Evolutionary conservation across 2,888 invertebrate species (phyloP).

Genomic region (Bombylius discolor): DNA sequence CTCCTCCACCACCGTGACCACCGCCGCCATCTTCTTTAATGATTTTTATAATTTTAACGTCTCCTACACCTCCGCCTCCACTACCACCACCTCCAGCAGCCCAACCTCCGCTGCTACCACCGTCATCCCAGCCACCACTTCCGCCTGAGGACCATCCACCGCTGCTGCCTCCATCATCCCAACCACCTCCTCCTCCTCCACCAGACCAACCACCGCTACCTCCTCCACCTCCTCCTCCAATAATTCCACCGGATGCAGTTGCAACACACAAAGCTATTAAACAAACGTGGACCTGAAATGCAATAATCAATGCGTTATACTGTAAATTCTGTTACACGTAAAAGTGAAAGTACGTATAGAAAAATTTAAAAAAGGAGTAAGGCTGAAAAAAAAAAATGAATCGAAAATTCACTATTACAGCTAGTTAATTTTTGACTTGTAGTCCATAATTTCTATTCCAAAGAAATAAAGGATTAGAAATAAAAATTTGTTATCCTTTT

Average conservation of each 20-base stretch:
- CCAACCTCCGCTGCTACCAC: not conserved
- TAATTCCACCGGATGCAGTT: not conserved
- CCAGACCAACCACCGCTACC: slow-evolving; percentile 38
- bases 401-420: not conserved
- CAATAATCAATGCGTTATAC: too few species aligned
- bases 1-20: slow-evolving; percentile 1
- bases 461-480: too few species aligned
- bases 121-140: not conserved
- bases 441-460: too few species aligned
- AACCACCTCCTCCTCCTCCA: slow-evolving; percentile 32
- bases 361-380: too few species aligned
- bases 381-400: too few species aligned
- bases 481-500: too few species aligned
- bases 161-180: slow-evolving; percentile 23
- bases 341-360: too few species aligned
- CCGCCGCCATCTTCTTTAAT: slow-evolving; percentile 4
- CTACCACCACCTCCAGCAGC: not conserved
- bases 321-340: too few species aligned
- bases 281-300: slow-evolving; percentile 1
- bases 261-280: not conserved
- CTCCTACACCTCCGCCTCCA: slow-evolving; percentile 3
- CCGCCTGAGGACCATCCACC: not conserved
- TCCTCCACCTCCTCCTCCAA: slow-evolving; percentile 7
- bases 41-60: slow-evolving; percentile 1
- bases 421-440: not conserved